These are phyloP conservation scores for Lasioglossum albipes DNA, from an alignment of 1,140 invertebrate genomes.

Conservation along the genomic window DNA sequence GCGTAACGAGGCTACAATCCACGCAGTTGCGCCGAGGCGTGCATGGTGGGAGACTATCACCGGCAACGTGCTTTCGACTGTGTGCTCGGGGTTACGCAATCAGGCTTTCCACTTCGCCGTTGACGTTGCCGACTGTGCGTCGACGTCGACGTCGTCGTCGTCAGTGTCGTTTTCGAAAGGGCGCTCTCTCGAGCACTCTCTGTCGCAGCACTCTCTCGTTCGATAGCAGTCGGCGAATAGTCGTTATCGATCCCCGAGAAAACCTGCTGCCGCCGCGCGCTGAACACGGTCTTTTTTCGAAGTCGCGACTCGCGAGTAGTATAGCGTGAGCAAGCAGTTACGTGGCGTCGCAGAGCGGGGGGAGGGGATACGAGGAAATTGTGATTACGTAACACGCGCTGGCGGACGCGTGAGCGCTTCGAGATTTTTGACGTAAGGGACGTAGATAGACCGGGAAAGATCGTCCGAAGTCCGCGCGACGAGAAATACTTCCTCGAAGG, in stretches of 20 bases:
- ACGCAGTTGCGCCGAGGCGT: conserved; percentile 37
- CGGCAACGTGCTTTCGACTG: conserved; percentile 59
- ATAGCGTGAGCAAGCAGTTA: conserved; percentile 28
- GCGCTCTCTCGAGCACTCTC: conserved; percentile 24
- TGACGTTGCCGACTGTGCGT: conserved; percentile 41
- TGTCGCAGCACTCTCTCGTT: conserved; percentile 59
- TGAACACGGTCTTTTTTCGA: conserved; percentile 48
- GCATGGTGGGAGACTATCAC: conserved; percentile 50
- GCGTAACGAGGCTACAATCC: conserved; percentile 45
- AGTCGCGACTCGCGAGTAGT: conserved; percentile 51
- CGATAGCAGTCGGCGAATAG: conserved; percentile 55
- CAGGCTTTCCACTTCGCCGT: conserved; percentile 52
- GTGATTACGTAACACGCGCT: conserved; percentile 41
- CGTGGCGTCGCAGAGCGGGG: background rate
- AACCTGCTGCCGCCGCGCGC: conserved; percentile 50
- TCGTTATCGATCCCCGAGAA: conserved; percentile 58
- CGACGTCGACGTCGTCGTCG: conserved; percentile 24
- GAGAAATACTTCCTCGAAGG: background rate
- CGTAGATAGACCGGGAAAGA: background rate
- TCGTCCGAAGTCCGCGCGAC: background rate
- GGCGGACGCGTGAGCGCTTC: background rate
- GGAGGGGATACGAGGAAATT: conserved; percentile 14
- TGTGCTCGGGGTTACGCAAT: conserved; percentile 65
- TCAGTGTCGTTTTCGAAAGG: conserved; percentile 44
- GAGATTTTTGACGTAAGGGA: conserved; percentile 28